These are phyloP conservation scores for Echiichthys vipera DNA, from an alignment of 2,797 vertebrate genomes.

Conservation along the genomic window DNA sequence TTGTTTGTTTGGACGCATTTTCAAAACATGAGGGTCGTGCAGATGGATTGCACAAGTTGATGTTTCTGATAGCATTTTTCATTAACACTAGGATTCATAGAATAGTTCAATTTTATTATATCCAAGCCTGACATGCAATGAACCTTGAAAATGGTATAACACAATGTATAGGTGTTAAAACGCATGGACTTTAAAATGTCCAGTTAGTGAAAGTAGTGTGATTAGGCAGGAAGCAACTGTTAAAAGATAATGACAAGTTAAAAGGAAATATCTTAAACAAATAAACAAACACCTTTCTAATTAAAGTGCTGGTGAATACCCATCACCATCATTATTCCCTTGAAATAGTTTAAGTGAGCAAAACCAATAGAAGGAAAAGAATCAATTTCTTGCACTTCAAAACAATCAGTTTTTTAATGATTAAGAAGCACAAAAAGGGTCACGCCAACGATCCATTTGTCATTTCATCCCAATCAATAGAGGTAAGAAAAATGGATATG, in stretches of 20 bases:
- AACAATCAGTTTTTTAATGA: slow-evolving; percentile 57
- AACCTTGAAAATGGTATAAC: slow-evolving; percentile 11
- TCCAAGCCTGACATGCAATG: background rate
- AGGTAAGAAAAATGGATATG: slow-evolving; percentile 63
- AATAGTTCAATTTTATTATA: background rate
- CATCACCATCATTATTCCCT: slow-evolving; percentile 20
- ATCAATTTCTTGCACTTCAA: slow-evolving; percentile 59
- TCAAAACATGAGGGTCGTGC: background rate
- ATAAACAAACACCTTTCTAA: slow-evolving; percentile 36
- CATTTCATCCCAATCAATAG: slow-evolving; percentile 72
- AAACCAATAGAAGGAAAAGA: slow-evolving; percentile 41
- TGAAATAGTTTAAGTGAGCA: slow-evolving; percentile 32
- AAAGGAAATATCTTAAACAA: slow-evolving; percentile 22
- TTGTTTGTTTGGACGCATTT: slow-evolving; percentile 29
- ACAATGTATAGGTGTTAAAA: slow-evolving; percentile 41
- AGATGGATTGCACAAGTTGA: background rate
- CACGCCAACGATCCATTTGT: slow-evolving; percentile 53
- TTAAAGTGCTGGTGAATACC: slow-evolving; percentile 17
- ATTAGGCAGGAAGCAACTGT: slow-evolving; percentile 58
- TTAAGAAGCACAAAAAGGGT: slow-evolving; percentile 38
- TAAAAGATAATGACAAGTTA: slow-evolving; percentile 46
- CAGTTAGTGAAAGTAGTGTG: slow-evolving; percentile 48
- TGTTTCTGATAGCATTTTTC: slow-evolving; percentile 6
- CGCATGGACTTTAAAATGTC: slow-evolving; percentile 22
- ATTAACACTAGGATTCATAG: background rate